A percentile compares a stretch with the other conserved stretches of the same genome.
Conservation (phyloP, 2,113 vertebrate genomes). For the Dipodomys merriami region DNA sequence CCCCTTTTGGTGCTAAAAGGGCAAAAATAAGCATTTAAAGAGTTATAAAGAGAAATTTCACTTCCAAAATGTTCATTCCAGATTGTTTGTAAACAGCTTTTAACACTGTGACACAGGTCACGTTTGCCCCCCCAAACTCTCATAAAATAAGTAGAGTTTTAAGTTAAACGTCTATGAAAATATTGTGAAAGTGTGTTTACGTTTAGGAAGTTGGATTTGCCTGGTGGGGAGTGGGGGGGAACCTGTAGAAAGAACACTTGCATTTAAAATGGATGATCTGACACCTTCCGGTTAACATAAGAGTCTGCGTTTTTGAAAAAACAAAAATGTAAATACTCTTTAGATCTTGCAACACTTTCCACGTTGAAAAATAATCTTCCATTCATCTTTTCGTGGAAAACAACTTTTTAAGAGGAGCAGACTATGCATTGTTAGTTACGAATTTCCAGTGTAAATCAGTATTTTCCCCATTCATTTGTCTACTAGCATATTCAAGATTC, state of each 20-base stretch:
- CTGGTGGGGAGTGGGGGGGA: conserved; percentile 56
- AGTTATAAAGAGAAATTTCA: conserved; percentile 40
- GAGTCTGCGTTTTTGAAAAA: conserved; percentile 55
- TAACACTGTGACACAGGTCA: conserved; percentile 24
- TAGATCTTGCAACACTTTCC: not conserved
- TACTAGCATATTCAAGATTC: conserved; percentile 1
- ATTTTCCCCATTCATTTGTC: conserved; percentile 39
- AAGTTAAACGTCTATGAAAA: conserved; percentile 71
- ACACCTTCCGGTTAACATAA: conserved; percentile 69
- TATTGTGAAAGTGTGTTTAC: conserved; percentile 68
- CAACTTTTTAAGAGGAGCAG: conserved; percentile 54
- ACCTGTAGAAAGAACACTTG: conserved; percentile 67
- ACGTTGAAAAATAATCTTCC: conserved; percentile 32
- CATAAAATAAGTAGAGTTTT: conserved; percentile 75
- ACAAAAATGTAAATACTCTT: conserved; percentile 40
- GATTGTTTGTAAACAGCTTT: conserved; percentile 26
- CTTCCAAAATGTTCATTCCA: conserved; percentile 45
- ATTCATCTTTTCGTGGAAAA: conserved; percentile 37
- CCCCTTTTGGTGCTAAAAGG: not conserved
- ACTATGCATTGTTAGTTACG: not conserved
- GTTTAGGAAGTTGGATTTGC: conserved; percentile 60
- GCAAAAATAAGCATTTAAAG: conserved; percentile 25
- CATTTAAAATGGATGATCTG: conserved; percentile 75
- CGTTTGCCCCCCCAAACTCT: not conserved
- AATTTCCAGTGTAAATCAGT: conserved; percentile 67